Base-by-base conservation (phyloP, 2,888 invertebrate genomes). In the Drosophila heteroneura region DNA sequence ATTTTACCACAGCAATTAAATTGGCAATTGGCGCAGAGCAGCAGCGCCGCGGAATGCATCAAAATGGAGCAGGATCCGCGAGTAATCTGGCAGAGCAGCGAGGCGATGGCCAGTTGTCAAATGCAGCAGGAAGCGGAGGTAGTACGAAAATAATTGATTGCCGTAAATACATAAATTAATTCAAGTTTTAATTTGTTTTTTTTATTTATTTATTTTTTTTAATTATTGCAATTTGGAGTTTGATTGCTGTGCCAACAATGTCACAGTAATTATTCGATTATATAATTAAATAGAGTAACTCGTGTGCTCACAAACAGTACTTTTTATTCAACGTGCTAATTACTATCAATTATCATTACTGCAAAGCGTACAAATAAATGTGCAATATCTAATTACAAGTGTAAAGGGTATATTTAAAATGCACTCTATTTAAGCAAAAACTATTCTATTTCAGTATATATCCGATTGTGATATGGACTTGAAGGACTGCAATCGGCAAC, bases 1-100 rank as follows among this genome's bases (percentile, higher is more conserved):
- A 51, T 47, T 22, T 30, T 39, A 10, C n/a, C 32, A 7, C 47
- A 74, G 22, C 62, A 76, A 63, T 62, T 66, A n/a, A 56, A 74
- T 59, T 62, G 67, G 47, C 62, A 59, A 59, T 51, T 68, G 28
- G 19, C 54, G 16, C 39, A 30, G 7, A 52, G 14, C 52, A 63
- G 26, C 52, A 9, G 19, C 47, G 5, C 7, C 7, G n/a, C 9
- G 9, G 28, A 1, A 12, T 33, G 28, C 44, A 39, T 62, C 12
- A 68, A 68, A 12, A 19, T 64, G 30, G 64, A 70, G 1, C 57
- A 41, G 26, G 75, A 58, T 22, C 14, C 39, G 28, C 14, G 2
- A 4, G 41, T 49, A 28, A 37, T 51, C 3, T 68, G 67, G 68
- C 56, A 22, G 5, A 62, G 35, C 54, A 57, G 39, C 12, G 44